These are phyloP conservation scores for Aphaenogaster rudis DNA, from an alignment of 1,140 invertebrate genomes.

Conservation along the genomic window DNA sequence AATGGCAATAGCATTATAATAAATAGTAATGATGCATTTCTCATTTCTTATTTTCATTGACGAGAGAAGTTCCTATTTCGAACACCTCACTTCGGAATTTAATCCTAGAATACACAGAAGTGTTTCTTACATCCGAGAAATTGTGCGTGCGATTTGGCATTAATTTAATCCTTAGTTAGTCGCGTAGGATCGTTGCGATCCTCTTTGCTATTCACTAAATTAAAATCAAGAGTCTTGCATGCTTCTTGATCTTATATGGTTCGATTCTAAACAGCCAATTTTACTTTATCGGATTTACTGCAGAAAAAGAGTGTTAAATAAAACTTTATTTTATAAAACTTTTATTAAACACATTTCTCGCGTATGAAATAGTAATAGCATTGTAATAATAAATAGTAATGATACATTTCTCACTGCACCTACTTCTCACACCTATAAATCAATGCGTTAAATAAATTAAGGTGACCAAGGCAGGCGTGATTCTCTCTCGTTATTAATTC, in stretches of 20 bases:
- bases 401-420: background rate
- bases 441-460: conserved; percentile 40
- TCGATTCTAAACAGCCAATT: background rate
- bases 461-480: background rate
- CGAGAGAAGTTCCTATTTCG: no score
- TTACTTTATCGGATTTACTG: background rate
- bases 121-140: background rate
- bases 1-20: no score
- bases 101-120: background rate
- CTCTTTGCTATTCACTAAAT: background rate
- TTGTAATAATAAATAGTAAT: background rate
- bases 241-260: background rate
- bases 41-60: no score
- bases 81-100: background rate
- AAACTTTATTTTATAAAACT: background rate
- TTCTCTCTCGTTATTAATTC: conserved; percentile 74
- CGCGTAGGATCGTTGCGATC: background rate
- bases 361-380: background rate
- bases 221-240: background rate
- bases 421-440: background rate
- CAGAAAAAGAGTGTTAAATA: background rate
- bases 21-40: no score
- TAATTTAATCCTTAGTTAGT: background rate
- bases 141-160: background rate
- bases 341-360: background rate